Conservation (phyloP, 2,113 vertebrate genomes). For the Blennius ocellaris region DNA sequence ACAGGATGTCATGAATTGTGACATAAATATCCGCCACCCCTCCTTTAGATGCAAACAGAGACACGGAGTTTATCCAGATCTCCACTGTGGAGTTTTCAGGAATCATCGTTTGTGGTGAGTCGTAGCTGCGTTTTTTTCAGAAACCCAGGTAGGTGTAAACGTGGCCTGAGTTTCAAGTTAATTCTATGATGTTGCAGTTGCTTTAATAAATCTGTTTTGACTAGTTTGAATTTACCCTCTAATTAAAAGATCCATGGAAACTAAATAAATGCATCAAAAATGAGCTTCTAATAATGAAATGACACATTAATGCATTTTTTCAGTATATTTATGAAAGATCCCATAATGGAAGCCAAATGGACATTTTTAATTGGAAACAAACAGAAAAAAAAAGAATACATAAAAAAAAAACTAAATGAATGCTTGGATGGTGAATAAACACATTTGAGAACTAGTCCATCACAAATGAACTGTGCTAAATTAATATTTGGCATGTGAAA, state of each 20-base stretch:
- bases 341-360: not conserved
- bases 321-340: not conserved
- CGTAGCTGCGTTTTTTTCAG: too few species aligned
- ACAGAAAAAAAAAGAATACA: too few species aligned
- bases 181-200: too few species aligned
- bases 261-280: constrained; percentile 11
- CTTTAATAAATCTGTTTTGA: not conserved
- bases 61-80: too few species aligned
- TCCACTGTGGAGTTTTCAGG: too few species aligned
- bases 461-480: not conserved
- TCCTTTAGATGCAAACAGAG: too few species aligned
- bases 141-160: too few species aligned
- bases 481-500: not conserved
- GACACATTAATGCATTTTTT: not conserved
- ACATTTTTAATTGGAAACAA: not conserved
- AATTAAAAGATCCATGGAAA: not conserved
- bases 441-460: not conserved
- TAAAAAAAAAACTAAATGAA: not conserved
- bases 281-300: not conserved
- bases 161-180: too few species aligned
- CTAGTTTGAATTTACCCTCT: not conserved
- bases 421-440: not conserved
- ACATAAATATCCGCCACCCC: too few species aligned
- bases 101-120: too few species aligned
- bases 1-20: too few species aligned